Evolutionary conservation across 2,113 vertebrate species (phyloP).

Genomic region (Thunnus maccoyii): DNA sequence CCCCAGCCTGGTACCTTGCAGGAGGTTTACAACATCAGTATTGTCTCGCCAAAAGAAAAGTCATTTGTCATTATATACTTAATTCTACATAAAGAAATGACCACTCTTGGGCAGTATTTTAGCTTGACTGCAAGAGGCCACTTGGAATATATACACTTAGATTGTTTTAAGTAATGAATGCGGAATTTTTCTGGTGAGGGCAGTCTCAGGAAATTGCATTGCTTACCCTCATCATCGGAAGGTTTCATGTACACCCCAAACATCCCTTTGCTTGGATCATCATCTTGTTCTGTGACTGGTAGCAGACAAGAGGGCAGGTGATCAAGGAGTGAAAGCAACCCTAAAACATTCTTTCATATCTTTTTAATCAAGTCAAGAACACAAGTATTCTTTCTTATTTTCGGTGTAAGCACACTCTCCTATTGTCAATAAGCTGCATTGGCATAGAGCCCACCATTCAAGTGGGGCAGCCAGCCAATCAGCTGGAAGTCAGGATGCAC

Average conservation of each 20-base stretch:
- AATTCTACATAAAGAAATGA: too few relatives aligned
- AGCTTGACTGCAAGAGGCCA: not conserved
- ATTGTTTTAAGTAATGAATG: too few relatives aligned
- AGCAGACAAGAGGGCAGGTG: not conserved
- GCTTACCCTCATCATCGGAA: not conserved
- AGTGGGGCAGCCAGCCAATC: conserved; percentile 51
- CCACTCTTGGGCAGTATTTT: not conserved
- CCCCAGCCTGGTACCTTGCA: not conserved
- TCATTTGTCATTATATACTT: too few relatives aligned
- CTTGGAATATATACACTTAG: too few relatives aligned
- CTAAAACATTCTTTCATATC: not conserved
- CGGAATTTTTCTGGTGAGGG: not conserved
- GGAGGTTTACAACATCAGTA: too few relatives aligned
- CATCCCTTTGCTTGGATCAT: not conserved
- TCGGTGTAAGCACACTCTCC: not conserved
- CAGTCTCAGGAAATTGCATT: not conserved
- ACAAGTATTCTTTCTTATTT: not conserved
- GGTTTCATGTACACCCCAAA: not conserved
- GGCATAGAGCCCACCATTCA: conserved; percentile 49
- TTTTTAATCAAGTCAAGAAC: conserved; percentile 22
- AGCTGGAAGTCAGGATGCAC: conserved; percentile 53
- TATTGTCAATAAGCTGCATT: conserved; percentile 34
- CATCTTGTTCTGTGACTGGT: not conserved
- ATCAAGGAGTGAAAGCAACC: not conserved
- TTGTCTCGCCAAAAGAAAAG: too few relatives aligned